Percentiles rank a stretch among this genome's conserved stretches.
These are phyloP conservation scores for Diadromus collaris DNA, from an alignment of 2,888 invertebrate genomes.

Conservation along the genomic window DNA sequence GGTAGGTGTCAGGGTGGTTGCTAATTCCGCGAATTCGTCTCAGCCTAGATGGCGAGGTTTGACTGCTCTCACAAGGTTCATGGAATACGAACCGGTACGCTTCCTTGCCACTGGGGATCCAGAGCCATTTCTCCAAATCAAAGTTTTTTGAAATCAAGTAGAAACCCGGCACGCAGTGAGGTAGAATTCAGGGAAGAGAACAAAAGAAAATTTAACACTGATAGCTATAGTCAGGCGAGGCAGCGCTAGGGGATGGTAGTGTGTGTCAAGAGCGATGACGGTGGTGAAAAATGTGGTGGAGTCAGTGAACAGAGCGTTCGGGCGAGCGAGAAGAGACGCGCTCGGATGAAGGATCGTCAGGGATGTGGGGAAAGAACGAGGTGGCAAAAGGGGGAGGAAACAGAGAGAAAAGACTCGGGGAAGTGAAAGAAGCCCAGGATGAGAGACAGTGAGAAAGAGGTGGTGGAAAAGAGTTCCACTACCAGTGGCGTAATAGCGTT, in stretches of 20 bases:
- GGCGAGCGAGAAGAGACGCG: constrained; percentile 44
- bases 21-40: not conserved
- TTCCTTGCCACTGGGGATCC: constrained; percentile 25
- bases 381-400: constrained; percentile 42
- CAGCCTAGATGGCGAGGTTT: too few species aligned
- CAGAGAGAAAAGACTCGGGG: constrained; percentile 29
- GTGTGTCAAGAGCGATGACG: constrained; percentile 40
- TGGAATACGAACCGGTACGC: not conserved
- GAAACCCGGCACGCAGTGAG: constrained; percentile 22
- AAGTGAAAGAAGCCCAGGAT: constrained; percentile 42
- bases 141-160: constrained; percentile 68
- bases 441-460: constrained; percentile 39
- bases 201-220: constrained; percentile 29
- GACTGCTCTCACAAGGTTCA: not conserved
- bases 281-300: constrained; percentile 36
- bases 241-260: constrained; percentile 38
- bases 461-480: constrained; percentile 27
- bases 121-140: constrained; percentile 76
- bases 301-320: constrained; percentile 32
- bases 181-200: not conserved
- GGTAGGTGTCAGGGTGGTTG: not conserved
- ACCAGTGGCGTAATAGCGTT: constrained; percentile 30
- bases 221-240: constrained; percentile 32
- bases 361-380: constrained; percentile 41
- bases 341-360: constrained; percentile 35